A percentile compares a stretch with the other conserved stretches of the same genome.
These are phyloP conservation scores for Phrynocephalus guinanensis DNA, from an alignment of 2,797 vertebrate genomes.

Conservation along the genomic window DNA sequence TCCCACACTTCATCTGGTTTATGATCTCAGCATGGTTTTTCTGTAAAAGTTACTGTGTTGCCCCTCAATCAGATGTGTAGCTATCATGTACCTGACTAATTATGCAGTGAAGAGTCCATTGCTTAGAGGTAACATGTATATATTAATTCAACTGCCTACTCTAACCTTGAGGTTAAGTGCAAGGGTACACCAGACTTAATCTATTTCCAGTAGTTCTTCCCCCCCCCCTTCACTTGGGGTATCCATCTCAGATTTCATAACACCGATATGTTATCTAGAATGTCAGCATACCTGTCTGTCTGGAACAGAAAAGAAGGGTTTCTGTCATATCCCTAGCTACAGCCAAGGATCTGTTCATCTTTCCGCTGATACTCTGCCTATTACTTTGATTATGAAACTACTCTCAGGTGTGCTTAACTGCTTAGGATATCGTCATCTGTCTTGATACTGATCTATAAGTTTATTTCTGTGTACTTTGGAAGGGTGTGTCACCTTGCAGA, in stretches of 20 bases:
- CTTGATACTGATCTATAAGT: slow-evolving; percentile 21
- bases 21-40: slow-evolving; percentile 10
- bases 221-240: slow-evolving; percentile 6
- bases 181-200: background rate
- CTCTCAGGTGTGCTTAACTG: slow-evolving; percentile 8
- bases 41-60: background rate
- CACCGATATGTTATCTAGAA: background rate
- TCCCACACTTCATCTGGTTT: background rate
- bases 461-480: slow-evolving; percentile 29
- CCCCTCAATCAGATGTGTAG: background rate
- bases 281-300: background rate
- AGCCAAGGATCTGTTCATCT: slow-evolving; percentile 9
- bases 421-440: slow-evolving; percentile 28
- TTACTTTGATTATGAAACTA: slow-evolving; percentile 7
- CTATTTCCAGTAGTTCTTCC: background rate
- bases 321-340: slow-evolving; percentile 24
- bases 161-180: background rate
- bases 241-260: background rate
- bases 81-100: background rate
- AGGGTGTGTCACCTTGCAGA: slow-evolving; percentile 31
- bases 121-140: background rate
- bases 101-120: background rate
- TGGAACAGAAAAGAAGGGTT: background rate
- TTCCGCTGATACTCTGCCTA: slow-evolving; percentile 25
- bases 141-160: background rate